A percentile compares a stretch with the other conserved stretches of the same genome.
Evolutionary conservation across 2,888 invertebrate species (phyloP).

Genomic region (Agapetus fuscipes): DNA sequence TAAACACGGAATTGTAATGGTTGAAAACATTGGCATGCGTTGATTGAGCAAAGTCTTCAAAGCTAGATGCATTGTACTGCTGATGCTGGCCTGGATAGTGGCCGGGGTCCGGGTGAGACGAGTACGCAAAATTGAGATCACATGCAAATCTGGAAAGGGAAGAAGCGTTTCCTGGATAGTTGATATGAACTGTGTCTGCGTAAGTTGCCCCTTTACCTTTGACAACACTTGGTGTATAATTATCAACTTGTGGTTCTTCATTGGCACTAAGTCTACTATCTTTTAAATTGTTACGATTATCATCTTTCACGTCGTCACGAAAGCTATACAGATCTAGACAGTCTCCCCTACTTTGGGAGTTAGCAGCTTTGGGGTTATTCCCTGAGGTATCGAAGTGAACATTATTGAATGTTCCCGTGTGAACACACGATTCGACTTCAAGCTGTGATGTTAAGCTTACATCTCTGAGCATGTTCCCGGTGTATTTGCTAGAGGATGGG

Average conservation of each 20-base stretch:
- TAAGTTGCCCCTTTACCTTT: constrained; percentile 41
- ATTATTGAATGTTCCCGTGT: constrained; percentile 56
- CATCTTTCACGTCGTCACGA: constrained; percentile 49
- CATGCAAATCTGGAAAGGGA: constrained; percentile 33
- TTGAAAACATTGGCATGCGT: constrained; percentile 43
- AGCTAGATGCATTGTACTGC: constrained; percentile 42
- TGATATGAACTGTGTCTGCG: constrained; percentile 26
- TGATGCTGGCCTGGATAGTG: constrained; percentile 36
- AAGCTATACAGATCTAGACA: constrained; percentile 51
- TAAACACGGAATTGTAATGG: constrained; percentile 42
- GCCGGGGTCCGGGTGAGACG: constrained; percentile 28
- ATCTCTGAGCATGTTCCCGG: constrained; percentile 40
- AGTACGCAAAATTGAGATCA: constrained; percentile 40
- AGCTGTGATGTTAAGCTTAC: constrained; percentile 45
- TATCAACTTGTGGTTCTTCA: constrained; percentile 23
- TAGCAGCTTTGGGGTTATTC: constrained; percentile 22
- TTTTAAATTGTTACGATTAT: constrained; percentile 31
- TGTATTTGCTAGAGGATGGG: constrained; percentile 28
- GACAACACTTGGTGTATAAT: constrained; percentile 38
- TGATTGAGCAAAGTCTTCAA: constrained; percentile 46
- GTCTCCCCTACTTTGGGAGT: constrained; percentile 43
- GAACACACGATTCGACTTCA: constrained; percentile 55
- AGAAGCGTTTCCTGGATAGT: constrained; percentile 16
- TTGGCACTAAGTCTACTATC: constrained; percentile 26
- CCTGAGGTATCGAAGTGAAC: constrained; percentile 53